phyloP scores from a whole-genome alignment of 2,113 vertebrate genomes.

The Brachyhypopomus occidentalis region DNA sequence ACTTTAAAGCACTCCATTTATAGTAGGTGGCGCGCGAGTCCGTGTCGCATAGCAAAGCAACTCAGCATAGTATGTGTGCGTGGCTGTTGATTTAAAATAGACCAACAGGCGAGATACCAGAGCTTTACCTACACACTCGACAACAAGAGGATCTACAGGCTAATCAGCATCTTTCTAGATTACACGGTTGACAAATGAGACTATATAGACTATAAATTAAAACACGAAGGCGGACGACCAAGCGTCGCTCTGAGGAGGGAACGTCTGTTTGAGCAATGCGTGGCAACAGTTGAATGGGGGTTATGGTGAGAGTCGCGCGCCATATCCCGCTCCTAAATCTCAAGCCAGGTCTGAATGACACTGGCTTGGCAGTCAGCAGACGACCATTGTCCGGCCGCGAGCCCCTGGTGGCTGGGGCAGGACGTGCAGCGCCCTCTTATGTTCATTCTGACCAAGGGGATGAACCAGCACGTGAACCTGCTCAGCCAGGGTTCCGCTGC shows the following conservation, averaged over 20 bases:
- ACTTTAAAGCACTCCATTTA: constrained; percentile 62
- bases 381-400: constrained; percentile 66
- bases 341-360: too few species aligned
- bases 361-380: background rate
- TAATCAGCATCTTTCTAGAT: constrained; percentile 8
- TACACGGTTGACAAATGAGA: background rate
- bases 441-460: constrained; percentile 79
- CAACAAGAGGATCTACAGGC: background rate
- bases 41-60: constrained; percentile 26
- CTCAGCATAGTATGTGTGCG: background rate
- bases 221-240: too few species aligned
- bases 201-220: background rate
- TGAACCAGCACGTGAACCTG: constrained; percentile 59
- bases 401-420: constrained; percentile 68
- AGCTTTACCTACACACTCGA: background rate
- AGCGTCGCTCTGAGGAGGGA: too few species aligned
- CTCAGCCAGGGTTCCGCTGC: constrained; percentile 39
- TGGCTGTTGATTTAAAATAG: background rate
- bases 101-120: background rate
- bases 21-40: constrained; percentile 55
- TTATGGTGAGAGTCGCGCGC: too few species aligned
- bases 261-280: too few species aligned
- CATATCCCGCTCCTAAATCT: too few species aligned
- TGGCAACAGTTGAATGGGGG: too few species aligned
- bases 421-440: constrained; percentile 83